Conservation (phyloP, 2,797 vertebrate genomes). For the Pseudochaenichthys georgianus region DNA sequence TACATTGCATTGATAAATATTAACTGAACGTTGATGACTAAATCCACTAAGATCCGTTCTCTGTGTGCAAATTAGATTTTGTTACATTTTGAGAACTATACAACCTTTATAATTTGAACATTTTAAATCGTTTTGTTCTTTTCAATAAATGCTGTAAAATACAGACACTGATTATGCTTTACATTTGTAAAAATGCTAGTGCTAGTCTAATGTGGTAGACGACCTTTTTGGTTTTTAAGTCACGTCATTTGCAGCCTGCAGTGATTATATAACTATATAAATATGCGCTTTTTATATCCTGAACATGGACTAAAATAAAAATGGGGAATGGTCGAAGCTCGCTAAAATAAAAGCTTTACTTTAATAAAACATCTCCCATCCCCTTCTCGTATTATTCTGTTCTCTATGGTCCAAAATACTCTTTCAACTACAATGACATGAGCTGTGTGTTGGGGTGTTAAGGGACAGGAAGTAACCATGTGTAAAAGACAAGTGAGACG, state of each 20-base stretch:
- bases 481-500: slow-evolving; percentile 15
- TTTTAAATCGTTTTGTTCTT: not conserved
- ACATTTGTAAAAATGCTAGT: not conserved
- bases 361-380: slow-evolving; percentile 12
- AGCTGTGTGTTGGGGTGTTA: slow-evolving; percentile 8
- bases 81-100: not conserved
- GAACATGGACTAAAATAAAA: slow-evolving; percentile 1
- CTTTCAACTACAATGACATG: not conserved
- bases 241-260: not conserved
- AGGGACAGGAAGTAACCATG: not conserved
- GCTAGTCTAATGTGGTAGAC: too few species aligned
- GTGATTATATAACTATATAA: not conserved
- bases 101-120: not conserved
- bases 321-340: not conserved
- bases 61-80: not conserved
- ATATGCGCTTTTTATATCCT: not conserved
- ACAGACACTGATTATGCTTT: not conserved
- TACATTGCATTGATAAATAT: not conserved
- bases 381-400: not conserved
- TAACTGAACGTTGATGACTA: not conserved
- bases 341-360: slow-evolving; percentile 11
- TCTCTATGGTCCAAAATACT: not conserved
- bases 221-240: not conserved
- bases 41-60: not conserved
- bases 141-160: not conserved